phyloP scores from a whole-genome alignment of 2,113 vertebrate genomes.

The Montifringilla adamsi region DNA sequence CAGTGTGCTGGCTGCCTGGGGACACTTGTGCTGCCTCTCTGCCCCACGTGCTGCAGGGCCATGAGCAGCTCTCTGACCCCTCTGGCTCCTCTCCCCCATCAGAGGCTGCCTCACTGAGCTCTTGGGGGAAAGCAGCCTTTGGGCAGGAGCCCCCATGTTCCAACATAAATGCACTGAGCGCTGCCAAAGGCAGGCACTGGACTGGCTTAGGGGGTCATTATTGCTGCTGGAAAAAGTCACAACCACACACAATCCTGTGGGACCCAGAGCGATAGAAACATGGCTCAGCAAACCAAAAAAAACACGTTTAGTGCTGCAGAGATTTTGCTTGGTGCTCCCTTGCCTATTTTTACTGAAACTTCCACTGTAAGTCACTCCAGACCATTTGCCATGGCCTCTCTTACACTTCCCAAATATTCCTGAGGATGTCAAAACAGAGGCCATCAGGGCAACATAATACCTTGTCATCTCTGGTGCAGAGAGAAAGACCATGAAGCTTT shows the following conservation, averaged over 20 bases:
- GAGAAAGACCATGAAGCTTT: not conserved
- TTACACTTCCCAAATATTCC: not conserved
- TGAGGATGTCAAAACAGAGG: not conserved
- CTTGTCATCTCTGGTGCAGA: not conserved
- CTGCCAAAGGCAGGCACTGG: not conserved
- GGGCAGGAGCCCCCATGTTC: not conserved
- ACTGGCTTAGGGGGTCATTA: rapidly evolving
- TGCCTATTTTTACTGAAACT: not conserved
- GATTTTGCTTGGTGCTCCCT: not conserved
- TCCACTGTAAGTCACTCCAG: not conserved
- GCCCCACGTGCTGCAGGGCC: not conserved
- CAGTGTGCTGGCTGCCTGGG: not conserved
- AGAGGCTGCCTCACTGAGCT: not conserved
- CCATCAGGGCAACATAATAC: rapidly evolving
- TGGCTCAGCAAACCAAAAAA: not conserved
- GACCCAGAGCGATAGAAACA: rapidly evolving
- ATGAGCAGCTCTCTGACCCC: rapidly evolving
- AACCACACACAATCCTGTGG: rapidly evolving
- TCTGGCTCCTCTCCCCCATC: rapidly evolving
- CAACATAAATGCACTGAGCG: not conserved
- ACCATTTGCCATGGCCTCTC: not conserved
- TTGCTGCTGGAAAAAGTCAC: not conserved
- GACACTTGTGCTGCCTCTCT: rapidly evolving
- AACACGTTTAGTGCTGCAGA: rapidly evolving
- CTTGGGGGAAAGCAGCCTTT: not conserved